Base-by-base conservation (phyloP, 2,113 vertebrate species). In the Cricetomys ansorgei region DNA sequence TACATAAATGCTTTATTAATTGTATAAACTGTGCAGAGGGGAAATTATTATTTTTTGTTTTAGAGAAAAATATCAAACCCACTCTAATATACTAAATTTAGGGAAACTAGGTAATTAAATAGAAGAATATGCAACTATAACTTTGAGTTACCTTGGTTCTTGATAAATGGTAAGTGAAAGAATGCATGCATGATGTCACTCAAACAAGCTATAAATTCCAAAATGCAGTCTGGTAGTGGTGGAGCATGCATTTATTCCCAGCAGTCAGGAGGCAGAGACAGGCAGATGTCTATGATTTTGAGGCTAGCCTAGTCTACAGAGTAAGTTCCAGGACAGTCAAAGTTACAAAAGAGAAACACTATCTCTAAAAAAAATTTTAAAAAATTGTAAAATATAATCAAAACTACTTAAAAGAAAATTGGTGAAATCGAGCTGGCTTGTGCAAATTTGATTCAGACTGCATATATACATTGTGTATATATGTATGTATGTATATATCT, bases 201-300 rank as follows among this genome's bases (percentile, higher is more conserved):
- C 92, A 83, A 59, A 92, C 88, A 76, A 93, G 45, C 70, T 96
- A 62, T 92, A 90, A 81, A 86, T 94, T 94, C 21, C 8, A 92
- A 95, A 96, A 67, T 91, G n/a, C 40, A 81, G 45, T 92, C n/a
- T n/a, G n/a, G n/a, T n/a, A n/a, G n/a, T n/a, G n/a, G n/a, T n/a
- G n/a, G n/a, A n/a, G n/a, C n/a, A n/a, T n/a, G n/a, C n/a, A n/a
- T n/a, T n/a, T n/a, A n/a, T n/a, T n/a, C n/a, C n/a, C n/a, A n/a
- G n/a, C n/a, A n/a, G n/a, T n/a, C n/a, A n/a, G n/a, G n/a, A n/a
- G n/a, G n/a, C n/a, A n/a, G n/a, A n/a, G n/a, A n/a, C n/a, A n/a
- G n/a, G n/a, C n/a, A n/a, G n/a, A n/a, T n/a, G n/a, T n/a, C n/a
- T n/a, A n/a, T n/a, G n/a, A n/a, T n/a, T n/a, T n/a, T n/a, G n/a